Base-by-base conservation (phyloP, 2,113 vertebrate genomes). In the Lycaon pictus region DNA sequence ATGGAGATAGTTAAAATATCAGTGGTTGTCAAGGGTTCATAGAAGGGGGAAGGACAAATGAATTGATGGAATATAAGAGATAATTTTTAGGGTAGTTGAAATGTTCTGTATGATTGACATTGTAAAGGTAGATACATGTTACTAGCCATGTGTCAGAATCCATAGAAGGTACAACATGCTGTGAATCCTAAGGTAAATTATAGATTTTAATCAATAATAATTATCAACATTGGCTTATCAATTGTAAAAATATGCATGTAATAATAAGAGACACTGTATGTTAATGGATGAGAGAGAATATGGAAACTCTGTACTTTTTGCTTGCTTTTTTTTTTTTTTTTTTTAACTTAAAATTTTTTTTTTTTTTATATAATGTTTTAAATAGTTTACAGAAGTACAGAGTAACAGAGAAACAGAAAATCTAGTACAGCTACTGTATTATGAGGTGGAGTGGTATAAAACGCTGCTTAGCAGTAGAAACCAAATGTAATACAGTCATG, bases 361-460 rank as follows among this genome's bases (percentile, higher is more conserved):
- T 71, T 27, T 27, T 10, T 32, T n/a, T n/a, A n/a, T n/a, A n/a
- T n/a, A n/a, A n/a, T n/a, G n/a, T n/a, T n/a, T n/a, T n/a, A n/a
- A n/a, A n/a, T n/a, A n/a, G n/a, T n/a, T n/a, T n/a, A 81, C 2
- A 71, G 7, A 58, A 12, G 11, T 51, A 11, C 3, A 62, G 37
- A 69, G 25, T 25, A 80, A 23, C 51, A 60, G 11, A 88, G 48
- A 67, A 37, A 80, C 17, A 62, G 32, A 60, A 43, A 69, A 19
- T 7, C 35, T 58, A 23, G 0, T 12, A 3, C 37, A 7, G 0
- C 1, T 63, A 11, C 60, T 19, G 9, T 13, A 53, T 1, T 16
- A 2, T 3, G 43, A 23, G 17, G 17, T 1, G 19, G 25, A 69
- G 4, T 48, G 25, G 32, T 53, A 4, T 2, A 48, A 37, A 10